phyloP scores from a whole-genome alignment of 2,113 vertebrate genomes.

The Onychostruthus taczanowskii region DNA sequence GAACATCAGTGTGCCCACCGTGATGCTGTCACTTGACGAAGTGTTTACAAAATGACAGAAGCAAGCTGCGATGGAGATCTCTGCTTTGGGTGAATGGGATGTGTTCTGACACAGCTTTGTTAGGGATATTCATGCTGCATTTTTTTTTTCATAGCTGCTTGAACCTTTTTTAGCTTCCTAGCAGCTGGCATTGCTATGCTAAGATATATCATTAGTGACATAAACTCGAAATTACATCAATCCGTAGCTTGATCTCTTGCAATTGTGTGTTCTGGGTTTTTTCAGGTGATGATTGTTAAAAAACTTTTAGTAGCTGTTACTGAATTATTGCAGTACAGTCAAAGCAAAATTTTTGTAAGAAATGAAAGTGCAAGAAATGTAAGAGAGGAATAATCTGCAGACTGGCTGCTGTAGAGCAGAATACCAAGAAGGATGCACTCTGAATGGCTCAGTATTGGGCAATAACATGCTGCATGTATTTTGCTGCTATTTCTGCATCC shows the following conservation, averaged over 20 bases:
- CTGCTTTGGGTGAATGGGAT: neutral
- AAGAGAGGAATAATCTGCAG: neutral
- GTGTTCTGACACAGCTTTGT: neutral
- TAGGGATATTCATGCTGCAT: neutral
- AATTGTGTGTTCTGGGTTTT: neutral
- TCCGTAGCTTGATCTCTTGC: neutral
- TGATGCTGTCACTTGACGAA: rapidly evolving
- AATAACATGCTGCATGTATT: neutral
- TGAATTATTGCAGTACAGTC: neutral
- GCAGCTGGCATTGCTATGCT: neutral
- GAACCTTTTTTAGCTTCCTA: neutral
- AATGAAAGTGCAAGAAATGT: neutral
- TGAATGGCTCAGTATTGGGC: neutral
- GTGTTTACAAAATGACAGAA: neutral
- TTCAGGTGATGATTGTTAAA: neutral
- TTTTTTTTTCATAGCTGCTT: neutral
- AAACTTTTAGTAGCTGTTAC: neutral
- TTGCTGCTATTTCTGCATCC: neutral
- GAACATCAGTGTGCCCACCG: neutral
- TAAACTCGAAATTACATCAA: neutral
- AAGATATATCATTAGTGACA: neutral
- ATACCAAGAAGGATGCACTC: neutral
- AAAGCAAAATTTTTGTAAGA: neutral
- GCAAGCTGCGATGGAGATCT: neutral
- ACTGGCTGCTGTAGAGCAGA: neutral